Conservation (phyloP, 2,797 vertebrate species). For the Rallus crepitans region DNA sequence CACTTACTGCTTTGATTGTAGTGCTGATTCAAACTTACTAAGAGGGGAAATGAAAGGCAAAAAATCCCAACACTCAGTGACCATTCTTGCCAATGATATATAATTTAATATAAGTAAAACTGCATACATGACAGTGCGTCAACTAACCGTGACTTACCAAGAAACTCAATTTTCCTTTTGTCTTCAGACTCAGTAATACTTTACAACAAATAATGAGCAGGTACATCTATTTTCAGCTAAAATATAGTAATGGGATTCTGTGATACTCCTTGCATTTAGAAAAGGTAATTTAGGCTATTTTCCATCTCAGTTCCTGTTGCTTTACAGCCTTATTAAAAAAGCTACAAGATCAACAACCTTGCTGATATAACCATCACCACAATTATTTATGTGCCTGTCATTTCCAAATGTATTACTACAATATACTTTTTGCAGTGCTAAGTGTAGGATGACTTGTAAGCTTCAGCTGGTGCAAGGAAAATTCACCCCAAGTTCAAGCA, state of each 20-base stretch:
- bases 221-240: not conserved
- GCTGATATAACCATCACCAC: not conserved
- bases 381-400: not conserved
- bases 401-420: not conserved
- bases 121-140: not conserved
- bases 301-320: not conserved
- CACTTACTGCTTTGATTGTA: not conserved
- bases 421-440: not conserved
- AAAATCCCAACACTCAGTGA: rapidly evolving
- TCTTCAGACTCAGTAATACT: not conserved
- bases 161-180: not conserved
- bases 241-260: not conserved
- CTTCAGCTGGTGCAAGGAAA: not conserved
- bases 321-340: not conserved
- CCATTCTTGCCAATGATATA: not conserved
- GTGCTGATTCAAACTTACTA: not conserved
- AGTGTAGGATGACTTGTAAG: not conserved
- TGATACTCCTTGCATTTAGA: not conserved
- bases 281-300: not conserved
- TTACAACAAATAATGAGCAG: not conserved
- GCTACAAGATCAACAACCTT: not conserved
- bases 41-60: not conserved
- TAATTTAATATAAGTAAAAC: not conserved
- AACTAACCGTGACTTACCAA: not conserved
- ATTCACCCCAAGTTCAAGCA: not conserved